These are phyloP conservation scores for Leptatherina wallacei DNA, from an alignment of 2,797 vertebrate genomes.

Conservation along the genomic window DNA sequence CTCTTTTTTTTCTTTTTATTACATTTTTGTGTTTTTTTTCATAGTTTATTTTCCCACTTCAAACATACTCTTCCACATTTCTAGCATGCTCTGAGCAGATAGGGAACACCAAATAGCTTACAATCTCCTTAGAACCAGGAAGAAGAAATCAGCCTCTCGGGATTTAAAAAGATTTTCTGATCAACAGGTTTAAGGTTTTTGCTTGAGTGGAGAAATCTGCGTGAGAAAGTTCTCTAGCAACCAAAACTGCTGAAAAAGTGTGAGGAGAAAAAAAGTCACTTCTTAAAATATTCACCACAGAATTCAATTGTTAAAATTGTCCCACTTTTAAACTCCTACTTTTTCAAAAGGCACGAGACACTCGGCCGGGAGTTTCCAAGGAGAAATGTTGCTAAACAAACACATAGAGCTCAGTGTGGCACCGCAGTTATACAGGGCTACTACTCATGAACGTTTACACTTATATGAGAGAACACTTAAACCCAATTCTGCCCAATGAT, in stretches of 20 bases:
- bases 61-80: background rate
- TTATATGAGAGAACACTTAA: slow-evolving; percentile 55
- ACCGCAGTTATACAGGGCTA: slow-evolving; percentile 43
- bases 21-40: background rate
- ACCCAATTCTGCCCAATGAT: slow-evolving; percentile 36
- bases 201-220: slow-evolving; percentile 19
- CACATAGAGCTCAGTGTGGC: slow-evolving; percentile 40
- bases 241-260: slow-evolving; percentile 8
- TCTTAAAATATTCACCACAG: slow-evolving; percentile 35
- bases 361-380: slow-evolving; percentile 55
- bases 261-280: background rate
- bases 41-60: background rate
- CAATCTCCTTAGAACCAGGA: background rate
- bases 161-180: background rate
- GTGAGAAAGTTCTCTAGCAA: slow-evolving; percentile 10
- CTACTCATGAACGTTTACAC: slow-evolving; percentile 53
- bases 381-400: slow-evolving; percentile 65
- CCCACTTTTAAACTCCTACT: slow-evolving; percentile 42
- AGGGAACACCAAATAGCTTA: background rate
- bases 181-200: background rate
- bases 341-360: slow-evolving; percentile 33
- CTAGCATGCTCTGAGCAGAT: background rate
- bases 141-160: background rate
- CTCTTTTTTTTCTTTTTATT: background rate
- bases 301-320: slow-evolving; percentile 34